These are phyloP conservation scores for Diploptera punctata DNA, from an alignment of 2,888 invertebrate species.

Conservation along the genomic window DNA sequence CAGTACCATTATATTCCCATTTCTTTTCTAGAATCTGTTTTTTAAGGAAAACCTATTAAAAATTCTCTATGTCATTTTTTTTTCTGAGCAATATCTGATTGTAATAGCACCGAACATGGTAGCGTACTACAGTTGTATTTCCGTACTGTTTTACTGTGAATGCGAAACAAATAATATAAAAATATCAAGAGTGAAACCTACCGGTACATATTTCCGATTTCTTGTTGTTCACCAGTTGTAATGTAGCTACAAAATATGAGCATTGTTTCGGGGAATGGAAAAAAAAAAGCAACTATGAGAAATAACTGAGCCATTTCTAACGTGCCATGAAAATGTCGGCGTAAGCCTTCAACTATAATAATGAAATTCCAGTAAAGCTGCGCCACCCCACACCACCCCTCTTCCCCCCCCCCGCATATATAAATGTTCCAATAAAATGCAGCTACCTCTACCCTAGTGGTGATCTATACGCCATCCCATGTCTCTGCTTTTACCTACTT, in stretches of 20 bases:
- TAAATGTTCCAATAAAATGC: slow-evolving; percentile 27
- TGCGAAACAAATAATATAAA: too few species aligned
- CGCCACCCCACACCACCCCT: neutral
- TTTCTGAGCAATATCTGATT: too few species aligned
- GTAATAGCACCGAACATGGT: too few species aligned
- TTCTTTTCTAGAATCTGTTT: too few species aligned
- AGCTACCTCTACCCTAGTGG: neutral
- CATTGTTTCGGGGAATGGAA: neutral
- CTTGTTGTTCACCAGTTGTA: neutral
- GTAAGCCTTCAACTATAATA: slow-evolving; percentile 23
- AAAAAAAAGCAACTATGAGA: slow-evolving; percentile 1
- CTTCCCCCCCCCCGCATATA: neutral
- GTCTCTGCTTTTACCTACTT: too few species aligned
- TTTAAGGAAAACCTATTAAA: too few species aligned
- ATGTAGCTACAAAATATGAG: neutral
- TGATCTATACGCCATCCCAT: too few species aligned
- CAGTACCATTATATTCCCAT: too few species aligned
- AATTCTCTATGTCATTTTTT: too few species aligned
- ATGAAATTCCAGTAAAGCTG: slow-evolving; percentile 21
- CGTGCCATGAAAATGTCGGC: neutral
- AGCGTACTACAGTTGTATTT: too few species aligned
- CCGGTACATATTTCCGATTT: neutral
- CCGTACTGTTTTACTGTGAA: too few species aligned
- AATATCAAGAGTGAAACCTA: too few species aligned
- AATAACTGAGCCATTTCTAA: slow-evolving; percentile 14